Conservation (phyloP, 2,113 vertebrate genomes). For the Corythaixoides concolor region DNA sequence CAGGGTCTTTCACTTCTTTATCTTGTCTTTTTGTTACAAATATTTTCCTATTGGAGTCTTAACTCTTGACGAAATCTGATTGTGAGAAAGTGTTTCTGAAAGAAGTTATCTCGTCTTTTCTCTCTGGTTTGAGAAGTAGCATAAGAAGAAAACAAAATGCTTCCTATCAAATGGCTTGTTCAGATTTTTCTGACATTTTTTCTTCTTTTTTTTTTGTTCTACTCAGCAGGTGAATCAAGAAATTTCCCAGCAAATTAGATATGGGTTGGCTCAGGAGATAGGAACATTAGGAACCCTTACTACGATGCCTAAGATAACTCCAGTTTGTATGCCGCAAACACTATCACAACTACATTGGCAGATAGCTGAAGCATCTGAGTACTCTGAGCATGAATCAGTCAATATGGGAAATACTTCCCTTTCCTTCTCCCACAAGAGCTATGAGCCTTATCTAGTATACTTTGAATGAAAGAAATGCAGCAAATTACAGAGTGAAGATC, state of each 20-base stretch:
- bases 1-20: not conserved
- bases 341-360: not conserved
- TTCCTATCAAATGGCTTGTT: not conserved
- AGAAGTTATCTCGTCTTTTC: not conserved
- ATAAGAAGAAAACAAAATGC: not conserved
- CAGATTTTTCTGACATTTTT: not conserved
- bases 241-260: not conserved
- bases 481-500: not conserved
- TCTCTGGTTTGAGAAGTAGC: not conserved
- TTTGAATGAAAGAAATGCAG: not conserved
- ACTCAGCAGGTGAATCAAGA: not conserved
- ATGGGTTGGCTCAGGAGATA: not conserved
- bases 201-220: not conserved
- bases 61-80: not conserved
- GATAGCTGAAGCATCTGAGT: not conserved
- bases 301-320: not conserved
- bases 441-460: not conserved
- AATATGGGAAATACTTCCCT: not conserved
- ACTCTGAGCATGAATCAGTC: not conserved
- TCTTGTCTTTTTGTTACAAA: not conserved
- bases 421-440: not conserved
- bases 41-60: constrained; percentile 8
- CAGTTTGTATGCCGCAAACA: not conserved
- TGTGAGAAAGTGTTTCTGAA: not conserved
- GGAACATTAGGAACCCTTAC: not conserved